Evolutionary conservation across 2,113 vertebrate genomes (phyloP).

Genomic region (Phocoena phocoena): DNA sequence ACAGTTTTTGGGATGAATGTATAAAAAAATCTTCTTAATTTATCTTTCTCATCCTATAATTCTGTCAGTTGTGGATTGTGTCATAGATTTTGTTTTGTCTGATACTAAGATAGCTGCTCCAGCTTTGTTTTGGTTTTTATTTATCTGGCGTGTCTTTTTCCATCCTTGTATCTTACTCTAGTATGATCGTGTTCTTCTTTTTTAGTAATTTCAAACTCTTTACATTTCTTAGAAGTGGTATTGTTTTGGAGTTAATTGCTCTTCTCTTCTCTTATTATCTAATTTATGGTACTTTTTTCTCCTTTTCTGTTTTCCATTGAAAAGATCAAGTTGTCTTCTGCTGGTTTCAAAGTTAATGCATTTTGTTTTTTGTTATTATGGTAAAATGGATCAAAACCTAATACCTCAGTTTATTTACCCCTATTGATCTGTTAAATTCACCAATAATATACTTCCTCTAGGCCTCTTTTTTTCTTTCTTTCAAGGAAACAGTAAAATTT

Average conservation of each 20-base stretch:
- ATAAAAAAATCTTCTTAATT: background rate
- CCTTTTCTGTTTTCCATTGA: background rate
- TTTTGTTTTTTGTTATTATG: background rate
- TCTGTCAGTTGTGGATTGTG: background rate
- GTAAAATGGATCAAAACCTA: background rate
- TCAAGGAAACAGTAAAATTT: constrained; percentile 5
- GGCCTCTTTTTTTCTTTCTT: background rate
- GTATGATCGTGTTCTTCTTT: background rate
- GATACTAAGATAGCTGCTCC: background rate
- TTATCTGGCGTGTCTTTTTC: background rate
- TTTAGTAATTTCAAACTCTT: background rate
- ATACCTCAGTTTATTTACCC: background rate
- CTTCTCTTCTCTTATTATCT: background rate
- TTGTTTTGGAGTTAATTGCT: background rate
- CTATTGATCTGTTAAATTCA: background rate
- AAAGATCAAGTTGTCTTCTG: background rate
- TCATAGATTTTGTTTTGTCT: background rate
- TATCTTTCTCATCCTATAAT: background rate
- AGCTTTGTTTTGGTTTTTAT: background rate
- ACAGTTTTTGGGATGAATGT: background rate
- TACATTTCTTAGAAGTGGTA: background rate
- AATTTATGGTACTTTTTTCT: background rate
- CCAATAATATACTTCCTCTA: background rate
- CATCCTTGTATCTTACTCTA: background rate
- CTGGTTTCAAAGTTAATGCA: background rate